Conservation (phyloP, 2,797 vertebrate species). For the Nothura maculosa region DNA sequence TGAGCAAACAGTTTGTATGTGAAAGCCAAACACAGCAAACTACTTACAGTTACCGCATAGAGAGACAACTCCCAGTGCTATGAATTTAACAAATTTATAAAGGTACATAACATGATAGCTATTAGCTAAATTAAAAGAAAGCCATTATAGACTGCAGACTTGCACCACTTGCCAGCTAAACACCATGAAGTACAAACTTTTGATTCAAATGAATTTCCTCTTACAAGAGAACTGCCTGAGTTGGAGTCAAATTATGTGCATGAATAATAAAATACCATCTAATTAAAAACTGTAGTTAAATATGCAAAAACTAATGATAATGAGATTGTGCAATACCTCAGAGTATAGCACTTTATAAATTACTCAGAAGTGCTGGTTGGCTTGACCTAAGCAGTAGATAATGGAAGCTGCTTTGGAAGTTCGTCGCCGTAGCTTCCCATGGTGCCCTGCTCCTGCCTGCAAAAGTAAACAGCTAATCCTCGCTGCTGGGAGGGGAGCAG, state of each 20-base stretch:
- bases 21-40: slow-evolving; percentile 94
- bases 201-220: slow-evolving; percentile 83
- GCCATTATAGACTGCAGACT: slow-evolving; percentile 88
- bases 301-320: slow-evolving; percentile 99
- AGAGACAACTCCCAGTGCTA: slow-evolving; percentile 96
- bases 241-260: slow-evolving; percentile 99
- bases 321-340: slow-evolving; percentile 98
- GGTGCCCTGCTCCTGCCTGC: slow-evolving; percentile 52
- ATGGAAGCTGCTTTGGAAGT: slow-evolving; percentile 85
- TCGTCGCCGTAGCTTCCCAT: slow-evolving; percentile 69
- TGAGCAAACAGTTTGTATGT: slow-evolving; percentile 95
- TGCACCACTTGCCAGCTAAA: slow-evolving; percentile 86
- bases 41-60: slow-evolving; percentile 91
- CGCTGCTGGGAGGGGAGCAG: slow-evolving; percentile 26
- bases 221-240: slow-evolving; percentile 87
- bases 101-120: slow-evolving; percentile 99
- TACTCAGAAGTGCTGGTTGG: slow-evolving; percentile 94
- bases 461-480: slow-evolving; percentile 64
- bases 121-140: slow-evolving; percentile 99
- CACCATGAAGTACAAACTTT: slow-evolving; percentile 83
- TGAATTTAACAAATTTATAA: slow-evolving; percentile 96
- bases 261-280: slow-evolving; percentile 99
- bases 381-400: slow-evolving; percentile 92
- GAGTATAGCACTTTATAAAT: slow-evolving; percentile 98
- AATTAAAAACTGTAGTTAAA: slow-evolving; percentile 99